Base-by-base conservation (phyloP, 1,140 invertebrate species). In the Drosophila trapezifrons region DNA sequence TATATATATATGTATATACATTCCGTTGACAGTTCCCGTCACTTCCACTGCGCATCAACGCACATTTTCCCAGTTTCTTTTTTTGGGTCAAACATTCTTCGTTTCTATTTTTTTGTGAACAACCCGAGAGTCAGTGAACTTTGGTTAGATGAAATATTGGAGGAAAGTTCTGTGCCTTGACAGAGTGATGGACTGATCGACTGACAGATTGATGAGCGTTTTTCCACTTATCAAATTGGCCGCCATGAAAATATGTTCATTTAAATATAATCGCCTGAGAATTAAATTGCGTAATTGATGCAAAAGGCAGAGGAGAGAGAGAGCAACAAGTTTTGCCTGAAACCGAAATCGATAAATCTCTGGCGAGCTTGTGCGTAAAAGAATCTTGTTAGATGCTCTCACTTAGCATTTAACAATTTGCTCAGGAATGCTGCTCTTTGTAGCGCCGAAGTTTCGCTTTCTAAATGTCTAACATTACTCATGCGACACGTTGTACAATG, bases 71-170 rank as follows among this genome's bases (percentile, higher is more conserved):
- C 45, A 75, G 45, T 62, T 66, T 45, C 32, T 46, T 62, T 81
- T 70, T 87, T 87, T 87, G 57, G 84, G 84, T 87, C 80, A 77
- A 55, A 89, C 70, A 77, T 77, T 77, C 46, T 51, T 29, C 15
- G 49, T 49, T 38, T 20, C 25, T 25, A 3, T 22, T 38, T 64
- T 37, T n/a, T 18, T 47, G 74, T 58, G 22, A 37, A 40, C 47
- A 37, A 40, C 5, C 22, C 8, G 10, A 58, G 27, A 65, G 76
- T 83, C 76, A 89, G 59, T 89, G 80, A 80, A 87, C 83, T 89
- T 74, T 77, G 49, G 38, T 65, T 40, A 40, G 74, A 70, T 62
- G 46, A 66, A 62, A 70, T 47, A 70, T 70, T 70, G 71, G 45
- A 43, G 25, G 66, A 71, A 72, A 71, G 43, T 72, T 72, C 37